Base-by-base conservation (phyloP, 2,113 vertebrate genomes). In the Himantopus leucocephalus region DNA sequence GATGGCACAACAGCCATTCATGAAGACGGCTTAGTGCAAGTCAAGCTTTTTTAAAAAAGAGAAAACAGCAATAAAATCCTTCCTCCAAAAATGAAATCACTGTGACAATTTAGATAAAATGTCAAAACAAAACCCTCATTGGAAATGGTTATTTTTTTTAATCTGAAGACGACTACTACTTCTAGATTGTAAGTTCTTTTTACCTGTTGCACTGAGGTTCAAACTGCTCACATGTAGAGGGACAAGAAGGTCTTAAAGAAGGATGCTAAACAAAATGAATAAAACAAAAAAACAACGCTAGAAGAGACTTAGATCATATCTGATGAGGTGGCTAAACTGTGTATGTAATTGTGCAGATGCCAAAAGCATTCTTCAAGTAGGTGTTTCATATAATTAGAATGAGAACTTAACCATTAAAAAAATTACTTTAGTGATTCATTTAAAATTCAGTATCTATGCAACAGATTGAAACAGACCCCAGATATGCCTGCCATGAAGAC, bases 161-260 rank as follows among this genome's bases (percentile, higher is more conserved):
- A 75, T 19, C 4, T 48, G 37, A 59, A 37, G 22, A 37, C 5
- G 4, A 26, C 1, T 0, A 9, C 20, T 67, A 11, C 12, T 63
- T 8, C 12, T 77, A 64, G 24, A n/a, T 47, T 2, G 0, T 27
- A 34, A 35, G 45, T 35, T 85, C 16, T 29, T n/a, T 32, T 32
- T 58, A 16, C 2, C 6, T 90, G 9, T 70, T 89, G 29, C 41
- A 37, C 39, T 37, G 64, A 60, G 13, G 2, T 56, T 91, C 47
- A 55, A 6, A 67, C 43, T 62, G 26, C 37, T 74, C 14, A 34
- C 5, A 1, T 39, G 18, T 68, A 17, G 35, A 67, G 43, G 32
- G 8, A 6, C 27, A 72, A 47, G 58, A 82, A 26, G 37, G 20
- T n/a, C n/a, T 62, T 71, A 8, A 71, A 71, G 39, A 72, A 50